Conservation (phyloP, 1,140 invertebrate species). For the Drepana arcuata region DNA sequence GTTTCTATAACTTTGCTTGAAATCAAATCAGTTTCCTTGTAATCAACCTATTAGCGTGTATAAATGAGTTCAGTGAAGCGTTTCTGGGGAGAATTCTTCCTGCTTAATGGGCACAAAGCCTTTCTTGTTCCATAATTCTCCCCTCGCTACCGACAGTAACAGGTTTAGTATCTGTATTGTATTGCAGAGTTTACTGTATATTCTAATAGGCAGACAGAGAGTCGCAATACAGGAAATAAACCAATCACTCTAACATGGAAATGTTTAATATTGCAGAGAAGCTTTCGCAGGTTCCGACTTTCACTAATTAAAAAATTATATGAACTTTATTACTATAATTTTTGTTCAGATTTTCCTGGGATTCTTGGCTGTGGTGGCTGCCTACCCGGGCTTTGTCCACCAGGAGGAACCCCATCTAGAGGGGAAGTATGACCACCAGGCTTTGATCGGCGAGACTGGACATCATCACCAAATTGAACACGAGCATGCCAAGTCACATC, state of each 20-base stretch:
- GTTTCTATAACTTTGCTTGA: too few relatives aligned
- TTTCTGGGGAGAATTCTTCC: constrained; percentile 31
- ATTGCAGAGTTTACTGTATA: too few relatives aligned
- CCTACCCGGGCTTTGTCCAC: constrained; percentile 61
- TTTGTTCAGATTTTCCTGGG: constrained; percentile 64
- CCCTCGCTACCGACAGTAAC: too few relatives aligned
- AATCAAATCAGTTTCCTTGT: too few relatives aligned
- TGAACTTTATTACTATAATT: constrained; percentile 13
- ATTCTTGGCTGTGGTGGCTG: constrained; percentile 55
- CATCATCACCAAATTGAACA: constrained; percentile 74
- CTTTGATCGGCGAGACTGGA: constrained; percentile 69
- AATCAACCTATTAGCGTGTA: too few relatives aligned
- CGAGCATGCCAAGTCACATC: constrained; percentile 76
- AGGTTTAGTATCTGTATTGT: too few relatives aligned
- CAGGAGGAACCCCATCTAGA: constrained; percentile 52
- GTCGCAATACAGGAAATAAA: too few relatives aligned
- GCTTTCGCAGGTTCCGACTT: too few relatives aligned
- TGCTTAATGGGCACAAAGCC: constrained; percentile 21
- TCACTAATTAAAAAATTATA: constrained; percentile 4
- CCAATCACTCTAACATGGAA: too few relatives aligned
- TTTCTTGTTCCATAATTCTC: too few relatives aligned
- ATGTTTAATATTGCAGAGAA: too few relatives aligned
- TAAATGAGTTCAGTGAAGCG: constrained; percentile 29
- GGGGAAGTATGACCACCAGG: constrained; percentile 50
- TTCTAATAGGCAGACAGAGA: too few relatives aligned